Evolutionary conservation across 2,888 invertebrate species (phyloP).

Genomic region (Anodontia alba): DNA sequence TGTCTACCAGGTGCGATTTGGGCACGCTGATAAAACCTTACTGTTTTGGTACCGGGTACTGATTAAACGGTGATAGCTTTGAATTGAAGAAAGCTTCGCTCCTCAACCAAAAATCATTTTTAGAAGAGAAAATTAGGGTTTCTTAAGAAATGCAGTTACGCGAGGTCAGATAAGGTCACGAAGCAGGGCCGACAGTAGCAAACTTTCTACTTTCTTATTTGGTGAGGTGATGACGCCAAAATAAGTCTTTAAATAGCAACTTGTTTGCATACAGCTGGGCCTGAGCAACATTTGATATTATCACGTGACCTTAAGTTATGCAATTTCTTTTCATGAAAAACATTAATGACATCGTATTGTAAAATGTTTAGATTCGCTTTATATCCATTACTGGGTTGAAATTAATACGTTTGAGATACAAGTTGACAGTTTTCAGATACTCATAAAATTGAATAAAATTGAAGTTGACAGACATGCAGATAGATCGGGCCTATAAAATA

Average conservation of each 20-base stretch:
- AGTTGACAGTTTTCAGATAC: not conserved
- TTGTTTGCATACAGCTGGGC: constrained; percentile 55
- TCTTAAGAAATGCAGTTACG: constrained; percentile 27
- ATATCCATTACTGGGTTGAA: not conserved
- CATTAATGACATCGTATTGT: constrained; percentile 42
- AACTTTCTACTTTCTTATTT: constrained; percentile 37
- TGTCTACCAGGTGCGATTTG: constrained; percentile 9
- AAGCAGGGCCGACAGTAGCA: constrained; percentile 17
- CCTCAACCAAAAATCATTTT: constrained; percentile 6
- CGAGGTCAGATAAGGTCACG: constrained; percentile 36
- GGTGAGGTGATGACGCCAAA: constrained; percentile 44
- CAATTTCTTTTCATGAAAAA: constrained; percentile 32
- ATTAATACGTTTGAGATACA: not conserved
- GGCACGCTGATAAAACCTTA: not conserved
- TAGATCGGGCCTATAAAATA: too few relatives aligned
- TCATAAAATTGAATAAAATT: not conserved
- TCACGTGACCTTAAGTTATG: constrained; percentile 36
- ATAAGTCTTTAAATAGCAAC: constrained; percentile 29
- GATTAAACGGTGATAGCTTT: not conserved
- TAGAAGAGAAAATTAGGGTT: constrained; percentile 4
- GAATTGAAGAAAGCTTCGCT: not conserved
- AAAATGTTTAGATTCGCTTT: constrained; percentile 6
- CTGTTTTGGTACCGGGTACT: not conserved
- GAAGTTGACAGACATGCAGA: not conserved
- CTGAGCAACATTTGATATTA: constrained; percentile 23